Conservation (phyloP, 2,797 vertebrate genomes). For the Leptatherina wallacei region DNA sequence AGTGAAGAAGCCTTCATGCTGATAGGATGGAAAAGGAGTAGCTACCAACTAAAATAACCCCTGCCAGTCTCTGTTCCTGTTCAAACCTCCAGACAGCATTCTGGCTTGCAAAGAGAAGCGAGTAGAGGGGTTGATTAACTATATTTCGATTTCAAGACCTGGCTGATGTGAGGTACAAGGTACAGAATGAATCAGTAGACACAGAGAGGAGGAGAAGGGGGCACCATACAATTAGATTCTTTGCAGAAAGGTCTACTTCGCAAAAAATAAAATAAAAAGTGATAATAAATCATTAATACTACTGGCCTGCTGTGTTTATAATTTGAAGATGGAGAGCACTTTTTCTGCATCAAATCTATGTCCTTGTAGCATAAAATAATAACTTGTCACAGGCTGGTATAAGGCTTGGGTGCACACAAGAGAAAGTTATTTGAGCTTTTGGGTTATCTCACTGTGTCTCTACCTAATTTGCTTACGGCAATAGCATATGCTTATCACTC, state of each 20-base stretch:
- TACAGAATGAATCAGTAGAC: slow-evolving; percentile 32
- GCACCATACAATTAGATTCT: neutral
- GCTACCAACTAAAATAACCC: slow-evolving; percentile 75
- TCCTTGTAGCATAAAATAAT: slow-evolving; percentile 23
- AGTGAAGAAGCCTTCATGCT: slow-evolving; percentile 63
- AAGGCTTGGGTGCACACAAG: slow-evolving; percentile 19
- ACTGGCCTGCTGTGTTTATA: slow-evolving; percentile 21
- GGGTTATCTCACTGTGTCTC: slow-evolving; percentile 52
- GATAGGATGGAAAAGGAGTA: slow-evolving; percentile 77
- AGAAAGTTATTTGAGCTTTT: slow-evolving; percentile 41
- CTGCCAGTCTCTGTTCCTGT: slow-evolving; percentile 77
- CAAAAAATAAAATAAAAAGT: neutral
- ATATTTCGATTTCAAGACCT: slow-evolving; percentile 38
- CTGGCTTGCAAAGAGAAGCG: slow-evolving; percentile 19
- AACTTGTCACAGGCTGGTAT: slow-evolving; percentile 39
- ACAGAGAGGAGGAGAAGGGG: neutral
- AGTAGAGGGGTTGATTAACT: slow-evolving; percentile 13
- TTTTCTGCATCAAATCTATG: slow-evolving; percentile 31
- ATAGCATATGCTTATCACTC: slow-evolving; percentile 65
- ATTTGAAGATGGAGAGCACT: slow-evolving; percentile 30
- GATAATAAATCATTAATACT: slow-evolving; percentile 15
- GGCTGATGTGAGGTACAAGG: slow-evolving; percentile 17
- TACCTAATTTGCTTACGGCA: slow-evolving; percentile 65
- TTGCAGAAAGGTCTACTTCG: neutral
- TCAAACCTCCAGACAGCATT: slow-evolving; percentile 52